Evolutionary conservation across 2,113 vertebrate genomes (phyloP).

Genomic region (Syngnathus typhle): DNA sequence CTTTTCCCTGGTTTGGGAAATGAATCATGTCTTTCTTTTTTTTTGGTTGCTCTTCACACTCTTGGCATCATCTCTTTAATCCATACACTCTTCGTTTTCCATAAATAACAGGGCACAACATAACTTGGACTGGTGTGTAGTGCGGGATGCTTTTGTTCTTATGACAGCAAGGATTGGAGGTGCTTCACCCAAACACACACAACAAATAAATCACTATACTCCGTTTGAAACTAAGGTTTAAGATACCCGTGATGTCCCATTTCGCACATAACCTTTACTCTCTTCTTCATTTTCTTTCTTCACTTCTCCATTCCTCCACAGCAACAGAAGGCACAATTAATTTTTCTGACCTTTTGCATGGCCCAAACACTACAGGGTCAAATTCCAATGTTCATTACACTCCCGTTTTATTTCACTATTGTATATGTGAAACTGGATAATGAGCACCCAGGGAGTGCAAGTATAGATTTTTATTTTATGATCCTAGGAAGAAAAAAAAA

Average conservation of each 20-base stretch:
- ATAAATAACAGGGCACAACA: slow-evolving; percentile 61
- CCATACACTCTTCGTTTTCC: slow-evolving; percentile 62
- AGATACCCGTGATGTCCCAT: slow-evolving; percentile 34
- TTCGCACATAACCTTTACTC: slow-evolving; percentile 36
- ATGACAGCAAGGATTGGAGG: slow-evolving; percentile 55
- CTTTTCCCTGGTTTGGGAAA: slow-evolving; percentile 50
- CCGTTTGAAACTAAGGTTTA: slow-evolving; percentile 19
- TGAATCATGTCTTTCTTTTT: slow-evolving; percentile 55
- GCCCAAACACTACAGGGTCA: slow-evolving; percentile 51
- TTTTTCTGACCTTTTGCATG: slow-evolving; percentile 60
- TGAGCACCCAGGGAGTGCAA: slow-evolving; percentile 59
- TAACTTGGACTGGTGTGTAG: slow-evolving; percentile 44
- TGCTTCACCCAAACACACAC: slow-evolving; percentile 31
- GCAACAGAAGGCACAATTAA: slow-evolving; percentile 57
- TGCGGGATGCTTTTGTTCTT: slow-evolving; percentile 53
- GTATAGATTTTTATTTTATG: slow-evolving; percentile 63
- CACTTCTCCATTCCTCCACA: slow-evolving; percentile 5
- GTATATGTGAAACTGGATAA: slow-evolving; percentile 61
- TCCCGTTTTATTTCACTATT: slow-evolving; percentile 52
- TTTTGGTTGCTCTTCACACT: slow-evolving; percentile 38
- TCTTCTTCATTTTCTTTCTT: slow-evolving; percentile 10
- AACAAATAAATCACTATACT: not conserved
- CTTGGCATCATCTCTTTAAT: slow-evolving; percentile 63
- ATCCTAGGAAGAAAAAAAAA: slow-evolving; percentile 28
- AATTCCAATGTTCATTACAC: slow-evolving; percentile 58